Evolutionary conservation across 2,113 vertebrate species (phyloP), one percentile per base, ranked within the genome.

Genomic region (Empidonax alnorum): DNA sequence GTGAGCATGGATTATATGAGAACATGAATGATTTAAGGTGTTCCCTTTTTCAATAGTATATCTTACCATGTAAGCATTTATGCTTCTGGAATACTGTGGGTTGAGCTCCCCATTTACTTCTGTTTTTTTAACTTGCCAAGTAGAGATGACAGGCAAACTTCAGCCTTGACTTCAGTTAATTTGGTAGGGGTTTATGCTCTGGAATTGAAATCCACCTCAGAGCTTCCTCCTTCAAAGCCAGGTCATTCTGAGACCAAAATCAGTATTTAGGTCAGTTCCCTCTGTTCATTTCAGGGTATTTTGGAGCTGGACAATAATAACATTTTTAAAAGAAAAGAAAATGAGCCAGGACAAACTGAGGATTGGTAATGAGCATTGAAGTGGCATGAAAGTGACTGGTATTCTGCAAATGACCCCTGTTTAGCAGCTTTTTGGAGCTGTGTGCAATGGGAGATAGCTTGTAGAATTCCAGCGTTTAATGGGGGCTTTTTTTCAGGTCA

Each of bases 301-400:
- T 84, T 87, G 58, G 52, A 90, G 56, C 24, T 4, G 16, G 52
- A 66, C 58, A 58, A 46, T 81, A 68, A 31, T 61, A 52, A 50
- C 10, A 37, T 71, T 78, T 69, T 93, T 91, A 50, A 74, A 91
- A 93, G 50, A 66, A 76, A 59, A 88, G 24, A 79, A 91, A 47
- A 88, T 11, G 28, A 92, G 39, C 41, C 66, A 87, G 65, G 80
- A 62, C 69, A 84, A 74, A 84, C 42, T 62, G 76, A 86, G 61
- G 15, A 86, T 93, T 81, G 80, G 49, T 93, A 93, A 90, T 76
- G 55, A 90, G 58, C 52, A 30, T 19, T 90, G 87, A 94, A 90
- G 81, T 78, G 72, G 65, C 88, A 82, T 94, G 96, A 90, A 95
- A 95, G 92, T 95, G 92, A 90, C 88, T 92, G 80, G 42, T 81